phyloP scores from a whole-genome alignment of 2,888 invertebrate genomes.

The Elgonia sp. region DNA sequence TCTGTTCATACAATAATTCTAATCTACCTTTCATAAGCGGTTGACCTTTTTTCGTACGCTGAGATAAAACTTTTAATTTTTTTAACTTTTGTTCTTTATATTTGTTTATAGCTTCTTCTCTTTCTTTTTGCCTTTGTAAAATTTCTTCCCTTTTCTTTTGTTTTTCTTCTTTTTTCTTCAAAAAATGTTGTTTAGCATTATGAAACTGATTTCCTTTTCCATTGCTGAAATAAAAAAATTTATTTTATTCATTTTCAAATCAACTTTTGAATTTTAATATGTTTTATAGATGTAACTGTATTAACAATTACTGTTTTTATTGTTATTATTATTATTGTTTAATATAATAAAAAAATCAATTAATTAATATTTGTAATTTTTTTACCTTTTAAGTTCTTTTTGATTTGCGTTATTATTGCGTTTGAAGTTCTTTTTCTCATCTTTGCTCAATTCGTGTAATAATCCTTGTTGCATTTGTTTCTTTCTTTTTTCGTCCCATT shows the following conservation, averaged over 20 bases:
- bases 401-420: neutral
- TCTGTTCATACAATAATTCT: conserved; percentile 92
- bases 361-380: neutral
- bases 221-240: conserved; percentile 61
- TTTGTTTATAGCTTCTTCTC: conserved; percentile 89
- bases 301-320: too few species aligned
- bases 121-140: conserved; percentile 88
- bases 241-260: too few species aligned
- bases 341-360: neutral
- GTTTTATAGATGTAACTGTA: too few species aligned
- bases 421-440: conserved; percentile 86
- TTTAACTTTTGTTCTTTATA: conserved; percentile 92
- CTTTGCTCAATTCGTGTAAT: conserved; percentile 85
- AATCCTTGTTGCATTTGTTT: conserved; percentile 82
- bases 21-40: conserved; percentile 95
- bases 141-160: conserved; percentile 87
- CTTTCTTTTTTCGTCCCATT: conserved; percentile 91
- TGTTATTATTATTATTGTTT: too few species aligned
- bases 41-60: conserved; percentile 94
- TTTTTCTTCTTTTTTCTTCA: conserved; percentile 89
- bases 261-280: too few species aligned
- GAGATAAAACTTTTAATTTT: conserved; percentile 91
- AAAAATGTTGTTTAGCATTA: conserved; percentile 88
- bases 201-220: conserved; percentile 86
- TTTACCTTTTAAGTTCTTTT: neutral